Evolutionary conservation across 2,888 invertebrate species (phyloP), one percentile per base, ranked within the genome.

Genomic region (Tipula lateralis): DNA sequence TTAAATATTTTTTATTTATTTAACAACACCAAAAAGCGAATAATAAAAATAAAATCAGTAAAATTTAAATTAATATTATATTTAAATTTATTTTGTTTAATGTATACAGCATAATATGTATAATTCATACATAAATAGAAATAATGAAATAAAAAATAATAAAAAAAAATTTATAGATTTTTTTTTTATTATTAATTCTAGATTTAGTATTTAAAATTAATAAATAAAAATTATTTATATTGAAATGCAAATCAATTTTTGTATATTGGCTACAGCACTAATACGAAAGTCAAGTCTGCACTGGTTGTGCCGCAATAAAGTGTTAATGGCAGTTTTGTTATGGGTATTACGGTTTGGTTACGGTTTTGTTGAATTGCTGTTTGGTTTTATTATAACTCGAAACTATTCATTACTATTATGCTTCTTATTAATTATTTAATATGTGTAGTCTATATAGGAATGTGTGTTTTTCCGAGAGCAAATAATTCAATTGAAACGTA

Each of bases 161-260:
- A 44, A 44, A 50, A 50, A 50, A n/a, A 9, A 9, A 34, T 16
- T 16, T 50, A 50, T 50, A 50, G 44, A 50, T 9, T 36, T 50
- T 50, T 50, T 6, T 50, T 50, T 50, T 50, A 50, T 50, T 50
- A 50, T 50, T 50, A 50, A 50, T 50, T 50, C 44, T 50, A 50
- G 44, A 50, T 50, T 50, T 50, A 50, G 44, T 50, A 50, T 50
- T 50, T 50, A 50, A 50, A 50, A 50, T 50, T 50, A 50, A 50
- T 50, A 50, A 50, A 50, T 50, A 50, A 50, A 50, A 50, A 50
- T 50, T 19, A 50, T 39, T n/a, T 32, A 39, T 50, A 50, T 50
- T 50, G 44, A 50, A 50, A 50, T 50, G 44, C 44, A 50, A 50
- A 50, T 50, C 44, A 50, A 2, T 50, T 50, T 50, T 50, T 50